Base-by-base conservation (phyloP, 2,888 invertebrate species). In the Spisula solida region DNA sequence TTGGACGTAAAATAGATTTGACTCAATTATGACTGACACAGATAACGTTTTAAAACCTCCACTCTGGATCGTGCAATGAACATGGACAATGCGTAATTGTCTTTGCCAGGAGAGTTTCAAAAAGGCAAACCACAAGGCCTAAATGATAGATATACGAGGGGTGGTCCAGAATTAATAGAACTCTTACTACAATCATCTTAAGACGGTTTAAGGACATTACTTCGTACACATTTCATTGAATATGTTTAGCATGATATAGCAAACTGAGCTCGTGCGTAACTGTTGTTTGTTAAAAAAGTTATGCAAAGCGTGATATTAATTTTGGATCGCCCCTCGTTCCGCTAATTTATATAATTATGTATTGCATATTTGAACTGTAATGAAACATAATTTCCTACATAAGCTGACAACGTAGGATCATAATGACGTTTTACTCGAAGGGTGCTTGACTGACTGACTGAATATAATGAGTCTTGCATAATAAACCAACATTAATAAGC, bases 391-490 rank as follows among this genome's bases (percentile, higher is more conserved):
- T 14, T 25, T 60, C n/a, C 60, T n/a, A 60, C 20, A 25, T n/a
- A n/a, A 60, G 41, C 60, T 25, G 60, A 25, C 60, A 25, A 66
- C 51, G 25, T 8, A 25, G 1, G n/a, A 1, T 1, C 60, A 66
- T 66, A 0, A 66, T 25, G 60, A 66, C 60, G 60, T 66, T 25
- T 41, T 25, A 25, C 25, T 6, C 60, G 60, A 66, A 20, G 25
- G 60, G 25, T 66, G 60, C 25, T 10, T 10, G 60, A 66, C 25
- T 66, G 60, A 41, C 41, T 41, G 8, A 12, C 60, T 25, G n/a
- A 25, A n/a, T 25, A 25, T 25, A 66, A 66, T 25, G 60, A n/a
- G 60, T 66, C 60, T 66, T 66, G 60, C 60, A 66, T 66, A 66
- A 66, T 66, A 66, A 25, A 66, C 20, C n/a, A 66, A 25, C n/a